These are phyloP conservation scores for Schizothorax lantsangensis DNA, from an alignment of 2,797 vertebrate species.

Conservation along the genomic window DNA sequence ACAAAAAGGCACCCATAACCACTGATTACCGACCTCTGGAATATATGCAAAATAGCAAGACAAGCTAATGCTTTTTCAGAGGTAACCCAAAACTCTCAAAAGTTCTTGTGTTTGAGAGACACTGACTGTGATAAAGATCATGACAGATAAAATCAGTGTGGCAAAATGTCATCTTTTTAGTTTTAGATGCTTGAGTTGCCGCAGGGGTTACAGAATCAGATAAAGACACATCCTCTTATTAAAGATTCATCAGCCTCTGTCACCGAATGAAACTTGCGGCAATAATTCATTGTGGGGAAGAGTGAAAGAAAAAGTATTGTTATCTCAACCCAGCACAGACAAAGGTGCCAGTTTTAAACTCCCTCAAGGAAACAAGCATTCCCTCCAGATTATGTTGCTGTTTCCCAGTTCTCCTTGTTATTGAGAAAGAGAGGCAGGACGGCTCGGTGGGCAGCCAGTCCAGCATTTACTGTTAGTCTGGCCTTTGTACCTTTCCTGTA, in stretches of 20 bases:
- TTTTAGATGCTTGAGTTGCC: constrained; percentile 25
- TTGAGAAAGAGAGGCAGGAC: background rate
- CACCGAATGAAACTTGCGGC: constrained; percentile 14
- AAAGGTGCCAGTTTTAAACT: constrained; percentile 13
- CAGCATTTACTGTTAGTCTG: background rate
- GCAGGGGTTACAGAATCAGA: constrained; percentile 36
- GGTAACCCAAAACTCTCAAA: constrained; percentile 12
- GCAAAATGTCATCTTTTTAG: constrained; percentile 27
- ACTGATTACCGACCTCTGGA: background rate
- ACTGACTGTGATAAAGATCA: constrained; percentile 30
- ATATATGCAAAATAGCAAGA: background rate
- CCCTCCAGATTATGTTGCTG: constrained; percentile 13
- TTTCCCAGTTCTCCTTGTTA: constrained; percentile 18
- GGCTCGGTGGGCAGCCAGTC: background rate
- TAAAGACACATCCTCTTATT: constrained; percentile 43
- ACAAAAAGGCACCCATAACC: background rate
- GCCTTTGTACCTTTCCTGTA: background rate
- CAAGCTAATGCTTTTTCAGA: background rate
- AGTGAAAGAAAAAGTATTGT: constrained; percentile 33
- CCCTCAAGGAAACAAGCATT: constrained; percentile 32
- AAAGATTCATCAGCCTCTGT: constrained; percentile 54
- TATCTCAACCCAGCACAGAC: constrained; percentile 37
- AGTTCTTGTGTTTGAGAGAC: constrained; percentile 13
- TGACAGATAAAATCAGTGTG: constrained; percentile 18
- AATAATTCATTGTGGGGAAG: constrained; percentile 2